Conservation (phyloP, 2,888 invertebrate species). For the Pollenia amentaria region DNA sequence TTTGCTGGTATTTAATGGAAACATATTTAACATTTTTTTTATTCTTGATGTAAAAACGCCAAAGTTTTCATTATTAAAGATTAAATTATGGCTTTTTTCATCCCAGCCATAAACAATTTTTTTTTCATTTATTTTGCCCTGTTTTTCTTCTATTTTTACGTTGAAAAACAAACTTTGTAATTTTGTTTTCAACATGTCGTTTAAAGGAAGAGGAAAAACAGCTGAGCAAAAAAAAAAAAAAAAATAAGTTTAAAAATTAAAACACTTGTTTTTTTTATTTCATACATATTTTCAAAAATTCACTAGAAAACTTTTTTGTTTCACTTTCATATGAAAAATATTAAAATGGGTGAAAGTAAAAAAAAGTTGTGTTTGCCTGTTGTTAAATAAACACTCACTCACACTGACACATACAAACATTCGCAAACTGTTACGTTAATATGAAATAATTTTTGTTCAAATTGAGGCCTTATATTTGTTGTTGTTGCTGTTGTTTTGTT, state of each 20-base stretch:
- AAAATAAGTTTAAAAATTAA: background rate
- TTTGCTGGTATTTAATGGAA: background rate
- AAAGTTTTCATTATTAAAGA: conserved; percentile 34
- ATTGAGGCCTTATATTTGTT: conserved; percentile 43
- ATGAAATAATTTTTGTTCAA: conserved; percentile 1
- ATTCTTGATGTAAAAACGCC: background rate
- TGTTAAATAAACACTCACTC: background rate
- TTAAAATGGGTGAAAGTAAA: conserved; percentile 17
- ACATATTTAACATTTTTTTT: conserved; percentile 15
- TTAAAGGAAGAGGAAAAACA: conserved; percentile 10
- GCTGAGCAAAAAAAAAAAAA: background rate
- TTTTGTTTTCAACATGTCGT: conserved; percentile 39
- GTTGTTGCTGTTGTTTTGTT: background rate
- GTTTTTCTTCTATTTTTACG: background rate
- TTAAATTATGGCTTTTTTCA: conserved; percentile 23
- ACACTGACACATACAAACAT: background rate
- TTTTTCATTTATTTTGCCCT: conserved; percentile 3
- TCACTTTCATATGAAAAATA: conserved; percentile 45
- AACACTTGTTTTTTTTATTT: conserved; percentile 35
- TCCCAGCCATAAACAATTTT: background rate
- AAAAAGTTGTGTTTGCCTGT: background rate
- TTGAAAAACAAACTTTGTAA: conserved; percentile 36
- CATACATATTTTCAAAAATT: conserved; percentile 16
- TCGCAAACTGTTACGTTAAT: background rate
- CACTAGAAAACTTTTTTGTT: conserved; percentile 41